Evolutionary conservation across 2,113 vertebrate genomes (phyloP).

Genomic region (Brachyhypopomus gauderio): DNA sequence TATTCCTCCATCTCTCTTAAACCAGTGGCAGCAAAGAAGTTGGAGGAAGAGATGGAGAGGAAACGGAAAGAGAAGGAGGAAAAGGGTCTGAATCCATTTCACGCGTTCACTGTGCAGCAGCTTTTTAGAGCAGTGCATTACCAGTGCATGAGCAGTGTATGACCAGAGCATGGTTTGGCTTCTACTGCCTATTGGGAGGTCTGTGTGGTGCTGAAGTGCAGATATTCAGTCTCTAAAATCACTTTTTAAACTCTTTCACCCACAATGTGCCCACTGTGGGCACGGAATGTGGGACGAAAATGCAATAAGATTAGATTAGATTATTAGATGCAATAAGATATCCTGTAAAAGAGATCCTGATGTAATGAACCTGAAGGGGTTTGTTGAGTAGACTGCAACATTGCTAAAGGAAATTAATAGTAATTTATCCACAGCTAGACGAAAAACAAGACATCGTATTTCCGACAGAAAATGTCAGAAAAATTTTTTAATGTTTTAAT

Average conservation of each 20-base stretch:
- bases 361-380: not conserved
- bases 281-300: too few species aligned
- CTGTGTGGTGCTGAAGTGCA: not conserved
- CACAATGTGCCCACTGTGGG: not conserved
- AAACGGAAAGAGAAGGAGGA: conserved; percentile 72
- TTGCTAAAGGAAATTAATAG: not conserved
- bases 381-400: not conserved
- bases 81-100: conserved; percentile 63
- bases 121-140: not conserved
- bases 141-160: too few species aligned
- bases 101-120: not conserved
- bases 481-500: not conserved
- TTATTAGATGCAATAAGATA: too few species aligned
- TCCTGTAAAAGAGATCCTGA: not conserved
- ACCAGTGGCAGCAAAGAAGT: conserved; percentile 71
- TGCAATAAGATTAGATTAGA: too few species aligned
- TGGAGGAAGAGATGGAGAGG: conserved; percentile 71
- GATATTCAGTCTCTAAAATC: not conserved
- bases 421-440: too few species aligned
- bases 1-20: not conserved
- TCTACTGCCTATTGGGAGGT: not conserved
- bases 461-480: not conserved
- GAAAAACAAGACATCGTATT: too few species aligned
- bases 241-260: not conserved
- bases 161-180: not conserved